Percentiles rank a stretch among this genome's conserved stretches.
Evolutionary conservation across 2,888 invertebrate genomes (phyloP).

Genomic region (Xanthorhoe spadicearia): DNA sequence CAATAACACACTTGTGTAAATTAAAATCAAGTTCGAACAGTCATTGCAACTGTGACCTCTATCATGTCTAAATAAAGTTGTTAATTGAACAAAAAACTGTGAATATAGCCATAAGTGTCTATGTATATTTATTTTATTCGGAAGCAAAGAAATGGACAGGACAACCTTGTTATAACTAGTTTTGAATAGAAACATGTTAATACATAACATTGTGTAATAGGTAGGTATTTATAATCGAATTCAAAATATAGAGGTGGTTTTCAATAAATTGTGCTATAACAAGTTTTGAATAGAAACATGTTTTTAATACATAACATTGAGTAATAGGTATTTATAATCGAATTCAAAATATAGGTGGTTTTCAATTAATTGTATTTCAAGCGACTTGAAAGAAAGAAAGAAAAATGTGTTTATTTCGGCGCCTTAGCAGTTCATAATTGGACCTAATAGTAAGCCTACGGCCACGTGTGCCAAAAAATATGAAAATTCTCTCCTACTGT

Average conservation of each 20-base stretch:
- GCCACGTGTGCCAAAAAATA: too few relatives aligned
- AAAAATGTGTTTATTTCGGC: too few relatives aligned
- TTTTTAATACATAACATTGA: background rate
- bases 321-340: too few relatives aligned
- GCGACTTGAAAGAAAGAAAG: too few relatives aligned
- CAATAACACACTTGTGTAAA: constrained; percentile 12
- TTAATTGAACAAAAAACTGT: constrained; percentile 1
- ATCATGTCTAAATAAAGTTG: constrained; percentile 9
- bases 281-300: background rate
- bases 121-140: background rate
- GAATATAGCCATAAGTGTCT: background rate
- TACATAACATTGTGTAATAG: background rate
- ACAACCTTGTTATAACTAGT: background rate
- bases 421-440: too few relatives aligned
- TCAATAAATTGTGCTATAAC: too few relatives aligned
- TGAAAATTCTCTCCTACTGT: too few relatives aligned
- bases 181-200: background rate
- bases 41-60: constrained; percentile 6
- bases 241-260: too few relatives aligned
- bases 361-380: too few relatives aligned
- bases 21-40: background rate
- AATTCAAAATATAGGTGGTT: too few relatives aligned
- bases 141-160: background rate
- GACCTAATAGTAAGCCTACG: too few relatives aligned
- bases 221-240: too few relatives aligned